Evolutionary conservation across 2,113 vertebrate species (phyloP).

Genomic region (Mirza zaza): DNA sequence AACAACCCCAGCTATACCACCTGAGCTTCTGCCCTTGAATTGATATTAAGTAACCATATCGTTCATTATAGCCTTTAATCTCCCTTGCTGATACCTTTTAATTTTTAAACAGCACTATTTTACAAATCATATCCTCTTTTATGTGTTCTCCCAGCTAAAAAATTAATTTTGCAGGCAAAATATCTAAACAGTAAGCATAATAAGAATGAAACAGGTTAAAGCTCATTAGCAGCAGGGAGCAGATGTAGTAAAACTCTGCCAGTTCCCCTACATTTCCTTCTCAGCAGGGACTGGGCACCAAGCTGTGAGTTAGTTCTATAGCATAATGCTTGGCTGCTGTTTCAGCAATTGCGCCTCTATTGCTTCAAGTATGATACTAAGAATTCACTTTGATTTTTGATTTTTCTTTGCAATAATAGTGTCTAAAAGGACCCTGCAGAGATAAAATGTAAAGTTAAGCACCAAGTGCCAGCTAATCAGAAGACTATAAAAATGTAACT

Average conservation of each 20-base stretch:
- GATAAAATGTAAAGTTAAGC: constrained; percentile 80
- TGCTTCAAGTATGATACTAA: constrained; percentile 77
- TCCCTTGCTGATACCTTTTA: constrained; percentile 82
- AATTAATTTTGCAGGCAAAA: constrained; percentile 90
- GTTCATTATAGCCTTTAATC: constrained; percentile 81
- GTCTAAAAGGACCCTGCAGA: constrained; percentile 81
- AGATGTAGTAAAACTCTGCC: constrained; percentile 93
- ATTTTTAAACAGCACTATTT: constrained; percentile 85
- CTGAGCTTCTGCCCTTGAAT: constrained; percentile 67
- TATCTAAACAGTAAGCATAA: constrained; percentile 94
- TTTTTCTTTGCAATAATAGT: constrained; percentile 82
- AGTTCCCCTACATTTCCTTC: constrained; percentile 97
- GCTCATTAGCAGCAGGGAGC: constrained; percentile 93
- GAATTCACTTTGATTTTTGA: constrained; percentile 86
- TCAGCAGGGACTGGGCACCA: constrained; percentile 91
- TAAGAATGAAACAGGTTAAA: constrained; percentile 95
- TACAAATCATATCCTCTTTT: constrained; percentile 82
- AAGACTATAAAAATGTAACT: constrained; percentile 78
- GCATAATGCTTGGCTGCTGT: constrained; percentile 86
- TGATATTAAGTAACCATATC: constrained; percentile 78
- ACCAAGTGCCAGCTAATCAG: constrained; percentile 71
- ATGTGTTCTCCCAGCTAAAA: constrained; percentile 82
- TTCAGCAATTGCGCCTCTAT: constrained; percentile 84
- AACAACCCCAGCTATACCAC: constrained; percentile 45
- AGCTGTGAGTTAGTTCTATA: constrained; percentile 86